These are phyloP conservation scores for Lamproptera curius DNA, from an alignment of 2,888 invertebrate genomes.

Conservation along the genomic window DNA sequence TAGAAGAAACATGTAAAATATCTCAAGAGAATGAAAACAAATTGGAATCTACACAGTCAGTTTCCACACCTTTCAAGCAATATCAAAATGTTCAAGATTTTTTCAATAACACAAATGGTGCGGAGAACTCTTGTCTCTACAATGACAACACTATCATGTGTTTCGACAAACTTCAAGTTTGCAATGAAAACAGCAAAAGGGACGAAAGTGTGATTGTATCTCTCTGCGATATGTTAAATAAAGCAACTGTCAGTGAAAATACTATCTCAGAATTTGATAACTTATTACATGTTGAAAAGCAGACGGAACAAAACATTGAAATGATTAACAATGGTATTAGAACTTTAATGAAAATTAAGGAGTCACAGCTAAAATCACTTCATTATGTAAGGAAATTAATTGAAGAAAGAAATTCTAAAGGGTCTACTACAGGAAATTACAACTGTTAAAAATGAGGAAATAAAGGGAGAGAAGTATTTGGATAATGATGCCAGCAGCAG, in stretches of 20 bases:
- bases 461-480: slow-evolving; percentile 23
- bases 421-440: slow-evolving; percentile 29
- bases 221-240: slow-evolving; percentile 56
- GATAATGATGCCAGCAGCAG: slow-evolving; percentile 26
- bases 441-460: slow-evolving; percentile 25
- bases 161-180: slow-evolving; percentile 44
- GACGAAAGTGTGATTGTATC: slow-evolving; percentile 62
- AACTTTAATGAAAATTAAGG: slow-evolving; percentile 43
- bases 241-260: slow-evolving; percentile 49
- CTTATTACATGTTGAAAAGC: slow-evolving; percentile 45
- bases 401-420: slow-evolving; percentile 39
- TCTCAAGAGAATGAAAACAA: slow-evolving; percentile 46
- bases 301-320: slow-evolving; percentile 44
- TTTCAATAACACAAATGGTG: slow-evolving; percentile 48
- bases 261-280: slow-evolving; percentile 45
- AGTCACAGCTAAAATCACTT: slow-evolving; percentile 48
- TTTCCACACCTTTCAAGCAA: slow-evolving; percentile 61
- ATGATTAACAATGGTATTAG: slow-evolving; percentile 48
- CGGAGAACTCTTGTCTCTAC: slow-evolving; percentile 40
- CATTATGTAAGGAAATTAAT: slow-evolving; percentile 46
- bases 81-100: slow-evolving; percentile 55
- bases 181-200: slow-evolving; percentile 37
- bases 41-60: slow-evolving; percentile 49
- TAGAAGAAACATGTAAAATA: slow-evolving; percentile 41
- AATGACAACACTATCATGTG: slow-evolving; percentile 58